phyloP scores from a whole-genome alignment of 2,888 invertebrate genomes.

The Cynaeus angustus region DNA sequence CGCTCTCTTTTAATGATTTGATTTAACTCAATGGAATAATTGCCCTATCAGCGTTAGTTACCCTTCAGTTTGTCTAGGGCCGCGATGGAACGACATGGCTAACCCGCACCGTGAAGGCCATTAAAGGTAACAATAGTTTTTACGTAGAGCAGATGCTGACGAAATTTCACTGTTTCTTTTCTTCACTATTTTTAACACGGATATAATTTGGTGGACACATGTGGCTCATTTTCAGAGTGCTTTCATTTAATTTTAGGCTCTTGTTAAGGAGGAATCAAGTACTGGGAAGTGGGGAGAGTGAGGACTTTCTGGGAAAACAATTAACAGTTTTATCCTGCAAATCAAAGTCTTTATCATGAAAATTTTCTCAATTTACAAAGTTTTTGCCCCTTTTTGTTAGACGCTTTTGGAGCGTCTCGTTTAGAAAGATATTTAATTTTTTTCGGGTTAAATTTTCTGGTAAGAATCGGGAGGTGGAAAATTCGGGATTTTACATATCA shows the following conservation, averaged over 20 bases:
- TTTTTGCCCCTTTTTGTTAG: too few species aligned
- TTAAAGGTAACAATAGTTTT: constrained; percentile 20
- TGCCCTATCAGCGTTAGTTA: constrained; percentile 50
- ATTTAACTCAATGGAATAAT: constrained; percentile 57
- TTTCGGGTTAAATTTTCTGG: too few species aligned
- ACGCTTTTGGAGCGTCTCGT: too few species aligned
- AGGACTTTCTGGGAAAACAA: neutral
- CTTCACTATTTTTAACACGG: constrained; percentile 38
- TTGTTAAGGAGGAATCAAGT: constrained; percentile 20
- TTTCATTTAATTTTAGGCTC: constrained; percentile 36
- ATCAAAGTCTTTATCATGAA: too few species aligned
- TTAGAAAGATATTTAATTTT: too few species aligned
- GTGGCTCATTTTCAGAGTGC: constrained; percentile 36
- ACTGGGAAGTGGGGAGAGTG: too few species aligned
- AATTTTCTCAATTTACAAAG: too few species aligned
- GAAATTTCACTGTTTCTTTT: neutral
- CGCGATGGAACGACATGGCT: constrained; percentile 31
- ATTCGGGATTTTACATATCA: too few species aligned
- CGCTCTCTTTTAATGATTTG: constrained; percentile 52
- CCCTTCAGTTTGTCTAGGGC: constrained; percentile 50
- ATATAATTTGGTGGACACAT: constrained; percentile 39
- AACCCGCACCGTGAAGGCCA: constrained; percentile 26
- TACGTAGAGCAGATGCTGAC: neutral
- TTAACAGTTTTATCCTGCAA: constrained; percentile 20
- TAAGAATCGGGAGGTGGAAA: too few species aligned